A percentile compares a stretch with the other conserved stretches of the same genome.
Evolutionary conservation across 2,888 invertebrate genomes (phyloP).

Genomic region (Athetis lepigone): DNA sequence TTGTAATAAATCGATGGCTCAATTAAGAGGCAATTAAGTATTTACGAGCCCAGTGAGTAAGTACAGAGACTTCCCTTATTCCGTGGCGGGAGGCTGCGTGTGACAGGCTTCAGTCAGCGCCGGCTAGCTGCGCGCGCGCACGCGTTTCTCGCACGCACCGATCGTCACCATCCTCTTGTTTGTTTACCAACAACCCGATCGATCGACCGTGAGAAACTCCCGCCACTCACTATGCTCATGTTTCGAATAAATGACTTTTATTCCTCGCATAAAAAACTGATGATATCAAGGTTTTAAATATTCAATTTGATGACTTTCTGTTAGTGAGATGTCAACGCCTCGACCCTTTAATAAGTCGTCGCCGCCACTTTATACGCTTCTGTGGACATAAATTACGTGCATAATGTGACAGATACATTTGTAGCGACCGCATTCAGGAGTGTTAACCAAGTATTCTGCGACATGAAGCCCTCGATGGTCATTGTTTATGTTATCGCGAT

Average conservation of each 20-base stretch:
- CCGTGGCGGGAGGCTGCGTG: conserved; percentile 80
- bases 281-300: conserved; percentile 74
- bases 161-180: conserved; percentile 67
- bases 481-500: conserved; percentile 86
- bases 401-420: conserved; percentile 89
- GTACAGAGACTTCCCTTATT: conserved; percentile 73
- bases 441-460: conserved; percentile 79
- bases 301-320: conserved; percentile 80
- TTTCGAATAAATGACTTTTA: conserved; percentile 64
- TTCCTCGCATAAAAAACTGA: conserved; percentile 67
- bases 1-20: conserved; percentile 47
- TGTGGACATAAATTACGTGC: conserved; percentile 83
- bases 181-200: conserved; percentile 82
- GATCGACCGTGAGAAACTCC: conserved; percentile 71
- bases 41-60: conserved; percentile 57
- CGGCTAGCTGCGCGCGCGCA: conserved; percentile 87
- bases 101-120: conserved; percentile 87
- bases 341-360: conserved; percentile 80
- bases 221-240: conserved; percentile 64
- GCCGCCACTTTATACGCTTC: conserved; percentile 79
- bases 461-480: conserved; percentile 84
- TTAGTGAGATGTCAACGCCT: conserved; percentile 86
- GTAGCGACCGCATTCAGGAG: conserved; percentile 79
- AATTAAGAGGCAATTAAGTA: conserved; percentile 60
- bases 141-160: conserved; percentile 74